Evolutionary conservation across 1,140 invertebrate genomes (phyloP).

Genomic region (Melitaea cinxia): DNA sequence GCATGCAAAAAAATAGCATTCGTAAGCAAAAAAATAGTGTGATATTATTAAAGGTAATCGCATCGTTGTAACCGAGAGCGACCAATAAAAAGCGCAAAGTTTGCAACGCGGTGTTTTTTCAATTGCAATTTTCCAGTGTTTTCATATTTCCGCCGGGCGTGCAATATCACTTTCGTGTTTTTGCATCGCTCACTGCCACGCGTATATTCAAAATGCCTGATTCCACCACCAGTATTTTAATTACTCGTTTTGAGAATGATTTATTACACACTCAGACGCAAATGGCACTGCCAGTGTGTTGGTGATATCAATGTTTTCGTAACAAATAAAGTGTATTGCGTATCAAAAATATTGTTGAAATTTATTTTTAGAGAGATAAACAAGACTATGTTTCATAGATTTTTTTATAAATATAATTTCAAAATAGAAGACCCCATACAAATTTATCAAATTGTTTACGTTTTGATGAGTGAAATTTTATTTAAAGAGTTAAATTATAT

Average conservation of each 20-base stretch:
- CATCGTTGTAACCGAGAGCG: not conserved
- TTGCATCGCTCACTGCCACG: constrained; percentile 56
- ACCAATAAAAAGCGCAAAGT: constrained; percentile 11
- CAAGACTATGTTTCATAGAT: not conserved
- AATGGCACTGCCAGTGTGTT: constrained; percentile 66
- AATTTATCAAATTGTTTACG: too few species aligned
- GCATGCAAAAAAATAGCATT: too few species aligned
- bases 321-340: constrained; percentile 27
- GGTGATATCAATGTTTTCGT: constrained; percentile 43
- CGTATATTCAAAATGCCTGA: constrained; percentile 76
- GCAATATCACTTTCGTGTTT: constrained; percentile 62
- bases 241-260: constrained; percentile 80
- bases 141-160: constrained; percentile 49
- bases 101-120: constrained; percentile 17
- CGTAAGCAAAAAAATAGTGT: too few species aligned
- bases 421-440: too few species aligned
- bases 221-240: constrained; percentile 81
- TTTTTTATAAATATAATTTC: too few species aligned
- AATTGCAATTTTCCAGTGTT: constrained; percentile 44
- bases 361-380: constrained; percentile 6
- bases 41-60: not conserved
- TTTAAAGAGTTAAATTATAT: too few species aligned
- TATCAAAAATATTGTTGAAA: not conserved
- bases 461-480: too few species aligned
- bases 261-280: constrained; percentile 69